Base-by-base conservation (phyloP, 2,797 vertebrate genomes). In the Etheostoma nigrum region DNA sequence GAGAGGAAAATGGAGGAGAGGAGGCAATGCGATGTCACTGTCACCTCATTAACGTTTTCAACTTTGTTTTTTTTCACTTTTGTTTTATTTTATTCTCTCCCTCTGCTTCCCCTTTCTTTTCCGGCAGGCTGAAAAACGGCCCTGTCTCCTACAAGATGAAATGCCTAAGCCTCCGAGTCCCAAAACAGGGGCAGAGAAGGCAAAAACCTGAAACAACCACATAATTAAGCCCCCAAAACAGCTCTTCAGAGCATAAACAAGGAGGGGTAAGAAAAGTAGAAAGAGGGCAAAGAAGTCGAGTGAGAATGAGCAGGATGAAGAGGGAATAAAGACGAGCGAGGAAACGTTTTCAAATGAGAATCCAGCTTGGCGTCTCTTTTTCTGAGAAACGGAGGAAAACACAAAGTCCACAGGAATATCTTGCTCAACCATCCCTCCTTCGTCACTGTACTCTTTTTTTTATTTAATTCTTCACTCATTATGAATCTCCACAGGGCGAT, bases 21-120 rank as follows among this genome's bases (percentile, higher is more conserved):
- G 61, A 72, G 81, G 44, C 80, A 53, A 2, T 6, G 66, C 52
- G 30, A 55, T 85, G 91, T 88, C 83, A 81, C 76, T 57, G 81
- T 89, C 86, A 84, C 87, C 86, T 89, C 87, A 85, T 93, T 91
- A 91, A 86, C 15, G 48, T 71, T 55, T 71, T 60, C 74, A 82
- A 76, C 82, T 79, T 68, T 76, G 15, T 62, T 67, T 68, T 68
- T 69, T 54, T 25, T 45, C 61, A 27, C 44, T 72, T 84, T 81
- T 62, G 9, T 77, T 83, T 84, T n/a, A 53, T 75, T 83, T 49
- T 19, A 30, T 52, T 60, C 40, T 33, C 49, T 59, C 14, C 40
- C 40, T 51, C 25, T 57, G 19, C 67, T 59, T 36, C 6, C 12
- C 12, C n/a, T 21, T 10, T 66, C 21, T 33, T 76, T n/a, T n/a